A percentile compares a stretch with the other conserved stretches of the same genome.
Conservation (phyloP, 1,140 invertebrate species). For the Linepithema humile region DNA sequence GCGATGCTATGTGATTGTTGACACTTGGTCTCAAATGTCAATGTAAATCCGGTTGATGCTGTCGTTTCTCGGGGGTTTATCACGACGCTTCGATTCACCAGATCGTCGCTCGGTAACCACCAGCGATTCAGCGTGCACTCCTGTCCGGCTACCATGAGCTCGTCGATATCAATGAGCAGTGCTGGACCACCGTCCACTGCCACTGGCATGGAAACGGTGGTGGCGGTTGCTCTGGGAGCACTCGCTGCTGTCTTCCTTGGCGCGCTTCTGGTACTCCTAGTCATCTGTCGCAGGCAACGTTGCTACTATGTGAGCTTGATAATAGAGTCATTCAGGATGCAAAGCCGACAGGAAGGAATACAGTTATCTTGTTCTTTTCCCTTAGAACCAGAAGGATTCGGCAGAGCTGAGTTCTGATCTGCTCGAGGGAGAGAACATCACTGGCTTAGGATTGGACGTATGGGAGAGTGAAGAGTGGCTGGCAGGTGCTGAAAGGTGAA, state of each 20-base stretch:
- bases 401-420: slow-evolving; percentile 80
- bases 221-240: slow-evolving; percentile 88
- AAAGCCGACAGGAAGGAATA: not conserved
- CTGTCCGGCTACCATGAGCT: slow-evolving; percentile 74
- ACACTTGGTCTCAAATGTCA: slow-evolving; percentile 23
- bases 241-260: slow-evolving; percentile 88
- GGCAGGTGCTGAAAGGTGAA: slow-evolving; percentile 80
- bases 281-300: slow-evolving; percentile 86
- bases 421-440: slow-evolving; percentile 77
- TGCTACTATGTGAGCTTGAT: slow-evolving; percentile 80
- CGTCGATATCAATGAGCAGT: slow-evolving; percentile 77
- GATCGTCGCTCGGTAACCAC: not conserved
- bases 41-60: slow-evolving; percentile 9
- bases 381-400: slow-evolving; percentile 82
- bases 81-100: not conserved
- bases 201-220: slow-evolving; percentile 87
- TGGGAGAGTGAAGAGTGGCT: slow-evolving; percentile 82
- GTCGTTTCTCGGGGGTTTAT: not conserved
- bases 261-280: slow-evolving; percentile 87
- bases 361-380: slow-evolving; percentile 21
- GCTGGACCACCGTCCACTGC: slow-evolving; percentile 69
- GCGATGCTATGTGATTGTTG: slow-evolving; percentile 53
- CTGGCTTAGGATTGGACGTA: slow-evolving; percentile 78
- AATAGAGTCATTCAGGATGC: not conserved
- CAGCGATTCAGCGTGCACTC: no score